Evolutionary conservation across 2,797 vertebrate genomes (phyloP), one percentile per base, ranked within the genome.

Genomic region (Periophthalmus magnuspinnatus): DNA sequence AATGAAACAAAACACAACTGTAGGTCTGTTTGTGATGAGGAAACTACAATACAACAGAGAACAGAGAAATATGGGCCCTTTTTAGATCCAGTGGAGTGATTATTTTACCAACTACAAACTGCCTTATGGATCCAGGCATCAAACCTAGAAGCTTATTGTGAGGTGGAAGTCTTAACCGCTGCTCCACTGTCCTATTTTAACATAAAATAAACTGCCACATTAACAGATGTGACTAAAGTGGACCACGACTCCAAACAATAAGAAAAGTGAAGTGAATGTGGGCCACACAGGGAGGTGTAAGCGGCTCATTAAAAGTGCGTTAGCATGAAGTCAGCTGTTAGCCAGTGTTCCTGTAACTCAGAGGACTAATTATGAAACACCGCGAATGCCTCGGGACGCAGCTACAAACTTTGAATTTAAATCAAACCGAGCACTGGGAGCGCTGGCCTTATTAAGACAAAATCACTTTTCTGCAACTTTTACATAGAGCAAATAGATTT

Each of bases 301-400:
- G 41, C 10, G 34, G 50, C 67, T 77, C 71, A 69, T 72, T 81
- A 76, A 70, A 60, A 72, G 62, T 65, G 76, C 65, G 38, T 4
- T 5, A 65, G 67, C 52, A 65, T 71, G 65, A 22, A 74, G 68
- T 22, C 0, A 3, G 62, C 70, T 79, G 70, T 62, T 78, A 67
- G 71, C 61, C 67, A 69, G 62, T 71, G 70, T 77, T 74, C 63
- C 68, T 14, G 64, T 24, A 64, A 69, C 71, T 75, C 64, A 54
- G 66, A 54, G 61, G 66, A 67, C 75, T 80, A 67, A 85, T 83
- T 78, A 81, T 47, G 65, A 59, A 48, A 75, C 61, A 32, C 28
- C 64, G 38, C 54, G 36, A 38, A 65, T 55, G 60, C 75, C 68
- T 72, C 77, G 57, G 67, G 66, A 69, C 54, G n/a, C 58, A 47